Evolutionary conservation across 2,113 vertebrate genomes (phyloP), one percentile per base, ranked within the genome.

Genomic region (Turnix velox): DNA sequence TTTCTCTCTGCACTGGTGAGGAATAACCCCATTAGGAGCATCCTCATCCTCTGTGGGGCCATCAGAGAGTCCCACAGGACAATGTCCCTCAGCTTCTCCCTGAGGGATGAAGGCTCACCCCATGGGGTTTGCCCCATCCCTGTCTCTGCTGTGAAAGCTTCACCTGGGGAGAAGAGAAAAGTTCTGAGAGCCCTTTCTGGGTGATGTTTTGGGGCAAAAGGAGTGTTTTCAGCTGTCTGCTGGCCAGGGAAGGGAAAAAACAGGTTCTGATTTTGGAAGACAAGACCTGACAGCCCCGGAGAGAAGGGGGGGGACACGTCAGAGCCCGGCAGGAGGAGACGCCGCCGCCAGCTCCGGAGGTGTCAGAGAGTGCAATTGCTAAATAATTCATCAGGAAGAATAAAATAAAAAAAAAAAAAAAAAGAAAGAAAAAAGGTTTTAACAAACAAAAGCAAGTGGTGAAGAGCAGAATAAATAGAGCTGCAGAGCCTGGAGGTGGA

Each of bases 301-400:
- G 92, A 54, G 35, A 57, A 40, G 87, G 48, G 49, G 35, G 57
- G 37, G 87, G 48, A 82, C 4, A 11, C 37, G 25, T 59, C 92
- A 75, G 81, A 89, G 12, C 35, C 76, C 76, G 20, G 25, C 91
- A 91, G 93, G 78, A 94, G 75, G 90, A 65, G 40, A 5, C 43
- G 2, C 40, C 4, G 74, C 52, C 2, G 58, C 62, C 17, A 49
- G n/a, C n/a, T n/a, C 55, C 46, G 0, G 86, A 84, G 83, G 42
- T 66, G 91, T 42, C 49, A 25, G 80, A 28, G 3, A 57, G 42
- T 4, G 0, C 16, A 52, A 18, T 75, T 62, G 81, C 28, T 95
- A 83, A 87, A 94, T 95, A 90, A 96, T 95, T 96, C 87, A 95
- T 79, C 87, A 79, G 81, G 9, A 91, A 55, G 91, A 66, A 81